Conservation (phyloP, 2,888 invertebrate genomes). For the Sinhomidia bicolor region DNA sequence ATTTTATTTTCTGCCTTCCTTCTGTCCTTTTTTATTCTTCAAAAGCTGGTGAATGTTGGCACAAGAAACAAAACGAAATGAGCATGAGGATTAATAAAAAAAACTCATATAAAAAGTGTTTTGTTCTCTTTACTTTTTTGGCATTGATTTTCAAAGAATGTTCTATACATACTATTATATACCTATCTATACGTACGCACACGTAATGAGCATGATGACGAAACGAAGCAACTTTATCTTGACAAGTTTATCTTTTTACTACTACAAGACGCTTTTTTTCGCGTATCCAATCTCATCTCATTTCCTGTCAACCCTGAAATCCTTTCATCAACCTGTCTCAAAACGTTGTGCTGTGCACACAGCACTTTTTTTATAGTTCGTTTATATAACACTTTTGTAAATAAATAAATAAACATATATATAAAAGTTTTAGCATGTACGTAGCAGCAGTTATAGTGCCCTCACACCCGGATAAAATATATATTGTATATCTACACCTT, state of each 20-base stretch:
- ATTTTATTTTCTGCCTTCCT: too few species aligned
- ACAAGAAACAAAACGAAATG: too few species aligned
- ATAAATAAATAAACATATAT: too few species aligned
- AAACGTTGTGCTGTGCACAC: not conserved
- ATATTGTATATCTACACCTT: not conserved
- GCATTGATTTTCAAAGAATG: too few species aligned
- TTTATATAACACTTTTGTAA: too few species aligned
- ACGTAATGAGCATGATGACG: too few species aligned
- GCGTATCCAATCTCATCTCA: constrained; percentile 48
- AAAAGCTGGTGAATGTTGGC: too few species aligned
- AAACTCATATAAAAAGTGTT: too few species aligned
- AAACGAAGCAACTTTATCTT: constrained; percentile 10
- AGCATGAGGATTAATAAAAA: not conserved
- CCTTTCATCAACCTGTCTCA: constrained; percentile 40
- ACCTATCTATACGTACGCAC: not conserved
- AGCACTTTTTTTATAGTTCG: not conserved
- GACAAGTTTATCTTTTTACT: constrained; percentile 56
- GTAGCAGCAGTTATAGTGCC: not conserved
- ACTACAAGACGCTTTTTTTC: constrained; percentile 16
- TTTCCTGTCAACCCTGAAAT: constrained; percentile 54
- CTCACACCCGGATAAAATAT: not conserved
- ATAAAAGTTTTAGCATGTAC: too few species aligned
- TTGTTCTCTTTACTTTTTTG: not conserved
- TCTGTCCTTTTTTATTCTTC: too few species aligned
- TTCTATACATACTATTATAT: not conserved